A percentile compares a stretch with the other conserved stretches of the same genome.
These are phyloP conservation scores for Odobenus rosmarus DNA, from an alignment of 2,113 vertebrate species.

Conservation along the genomic window DNA sequence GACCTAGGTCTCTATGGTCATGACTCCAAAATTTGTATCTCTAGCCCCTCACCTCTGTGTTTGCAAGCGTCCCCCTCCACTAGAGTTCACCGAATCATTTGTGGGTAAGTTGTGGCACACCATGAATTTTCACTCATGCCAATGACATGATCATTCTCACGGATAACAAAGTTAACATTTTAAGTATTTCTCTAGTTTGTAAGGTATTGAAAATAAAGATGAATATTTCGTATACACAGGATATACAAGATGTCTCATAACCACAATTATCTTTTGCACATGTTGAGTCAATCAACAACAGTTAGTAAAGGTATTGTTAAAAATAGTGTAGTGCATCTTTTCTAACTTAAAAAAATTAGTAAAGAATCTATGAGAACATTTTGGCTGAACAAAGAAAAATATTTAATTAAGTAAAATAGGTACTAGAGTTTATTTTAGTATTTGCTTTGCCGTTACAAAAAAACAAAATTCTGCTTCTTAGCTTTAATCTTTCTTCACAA, in stretches of 20 bases:
- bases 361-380: slow-evolving; percentile 4
- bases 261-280: not conserved
- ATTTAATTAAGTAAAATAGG: not conserved
- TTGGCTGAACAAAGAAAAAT: slow-evolving; percentile 19
- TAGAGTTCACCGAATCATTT: not conserved
- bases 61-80: not conserved
- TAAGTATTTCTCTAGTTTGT: not conserved
- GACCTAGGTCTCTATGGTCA: not conserved
- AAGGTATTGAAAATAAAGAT: slow-evolving; percentile 21
- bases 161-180: not conserved
- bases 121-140: not conserved
- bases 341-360: not conserved
- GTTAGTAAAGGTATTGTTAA: not conserved
- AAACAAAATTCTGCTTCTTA: slow-evolving; percentile 25
- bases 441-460: not conserved
- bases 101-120: too few relatives aligned
- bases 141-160: not conserved
- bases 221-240: not conserved
- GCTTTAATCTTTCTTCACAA: not conserved
- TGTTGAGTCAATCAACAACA: not conserved
- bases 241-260: not conserved
- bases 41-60: not conserved
- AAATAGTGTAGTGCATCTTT: not conserved
- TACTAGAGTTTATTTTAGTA: slow-evolving; percentile 30
- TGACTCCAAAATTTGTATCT: not conserved